Percentiles rank a stretch among this genome's conserved stretches.
Conservation (phyloP, 2,888 invertebrate genomes). For the Chymomyza caudatula region DNA sequence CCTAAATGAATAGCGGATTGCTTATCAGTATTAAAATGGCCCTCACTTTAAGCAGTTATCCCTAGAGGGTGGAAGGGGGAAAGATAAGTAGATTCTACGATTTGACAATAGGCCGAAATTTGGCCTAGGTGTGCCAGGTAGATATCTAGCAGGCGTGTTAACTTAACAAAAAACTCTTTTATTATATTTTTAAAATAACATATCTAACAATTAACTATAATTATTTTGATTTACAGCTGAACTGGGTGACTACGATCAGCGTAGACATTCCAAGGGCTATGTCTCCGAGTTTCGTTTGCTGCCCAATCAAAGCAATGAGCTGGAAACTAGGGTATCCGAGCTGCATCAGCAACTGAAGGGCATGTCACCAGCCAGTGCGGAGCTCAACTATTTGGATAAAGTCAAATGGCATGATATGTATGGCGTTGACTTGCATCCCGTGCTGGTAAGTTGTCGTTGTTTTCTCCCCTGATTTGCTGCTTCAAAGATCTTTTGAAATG, state of each 20-base stretch:
- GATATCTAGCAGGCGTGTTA: too few relatives aligned
- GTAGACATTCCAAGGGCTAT: conserved; percentile 92
- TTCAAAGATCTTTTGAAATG: background rate
- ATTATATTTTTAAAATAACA: background rate
- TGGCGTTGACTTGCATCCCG: conserved; percentile 97
- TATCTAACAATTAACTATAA: background rate
- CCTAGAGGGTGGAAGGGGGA: too few relatives aligned
- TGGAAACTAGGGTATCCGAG: conserved; percentile 92
- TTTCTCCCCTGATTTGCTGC: background rate
- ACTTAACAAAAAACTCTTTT: too few relatives aligned
- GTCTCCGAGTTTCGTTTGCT: conserved; percentile 96
- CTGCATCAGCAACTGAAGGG: conserved; percentile 90
- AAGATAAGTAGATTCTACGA: too few relatives aligned
- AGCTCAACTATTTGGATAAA: conserved; percentile 96
- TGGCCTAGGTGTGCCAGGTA: too few relatives aligned
- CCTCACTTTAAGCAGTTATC: too few relatives aligned
- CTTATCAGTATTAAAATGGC: too few relatives aligned
- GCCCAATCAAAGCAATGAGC: conserved; percentile 93
- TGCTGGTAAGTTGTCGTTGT: conserved; percentile 84
- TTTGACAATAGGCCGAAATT: too few relatives aligned
- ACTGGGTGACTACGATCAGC: conserved; percentile 94
- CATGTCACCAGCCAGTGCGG: conserved; percentile 89
- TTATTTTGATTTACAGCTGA: conserved; percentile 84
- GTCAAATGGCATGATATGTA: conserved; percentile 99
- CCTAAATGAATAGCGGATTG: too few relatives aligned